These are phyloP conservation scores for Microctenopoma stevenorrisi DNA, from an alignment of 2,797 vertebrate species.

Conservation along the genomic window DNA sequence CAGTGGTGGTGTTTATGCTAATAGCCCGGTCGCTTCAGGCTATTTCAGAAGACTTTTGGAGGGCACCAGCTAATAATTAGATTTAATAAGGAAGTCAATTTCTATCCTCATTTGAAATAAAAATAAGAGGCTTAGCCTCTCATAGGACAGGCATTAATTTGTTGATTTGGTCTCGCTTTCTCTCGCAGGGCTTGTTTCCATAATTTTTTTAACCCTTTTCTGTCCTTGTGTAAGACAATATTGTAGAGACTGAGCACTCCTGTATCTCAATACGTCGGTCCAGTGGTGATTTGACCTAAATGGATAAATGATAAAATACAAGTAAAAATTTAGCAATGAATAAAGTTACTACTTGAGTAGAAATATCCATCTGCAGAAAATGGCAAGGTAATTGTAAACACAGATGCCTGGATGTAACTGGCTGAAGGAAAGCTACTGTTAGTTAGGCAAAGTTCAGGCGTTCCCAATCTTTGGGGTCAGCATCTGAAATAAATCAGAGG, in stretches of 20 bases:
- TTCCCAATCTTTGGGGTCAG: too few species aligned
- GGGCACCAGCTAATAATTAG: slow-evolving; percentile 85
- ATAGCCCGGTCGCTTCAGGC: slow-evolving; percentile 79
- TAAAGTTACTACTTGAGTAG: too few species aligned
- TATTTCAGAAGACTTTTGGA: slow-evolving; percentile 84
- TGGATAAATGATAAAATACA: neutral
- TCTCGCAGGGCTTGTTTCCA: slow-evolving; percentile 62
- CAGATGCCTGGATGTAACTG: too few species aligned
- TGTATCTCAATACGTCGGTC: neutral
- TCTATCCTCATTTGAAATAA: slow-evolving; percentile 84
- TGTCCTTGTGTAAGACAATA: slow-evolving; percentile 43
- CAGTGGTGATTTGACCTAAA: too few species aligned
- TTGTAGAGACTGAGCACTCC: slow-evolving; percentile 2
- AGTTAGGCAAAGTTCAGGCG: too few species aligned
- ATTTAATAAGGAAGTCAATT: slow-evolving; percentile 86
- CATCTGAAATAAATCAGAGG: too few species aligned
- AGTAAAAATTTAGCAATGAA: neutral
- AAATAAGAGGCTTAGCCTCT: slow-evolving; percentile 84
- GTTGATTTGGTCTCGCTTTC: slow-evolving; percentile 77
- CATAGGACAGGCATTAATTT: slow-evolving; percentile 80
- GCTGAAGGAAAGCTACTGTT: too few species aligned
- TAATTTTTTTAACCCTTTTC: slow-evolving; percentile 65
- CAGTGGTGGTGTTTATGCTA: slow-evolving; percentile 86
- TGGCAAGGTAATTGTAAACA: too few species aligned
- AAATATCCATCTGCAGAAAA: too few species aligned